These are phyloP conservation scores for Sinella curviseta DNA, from an alignment of 1,140 invertebrate genomes.

Conservation along the genomic window DNA sequence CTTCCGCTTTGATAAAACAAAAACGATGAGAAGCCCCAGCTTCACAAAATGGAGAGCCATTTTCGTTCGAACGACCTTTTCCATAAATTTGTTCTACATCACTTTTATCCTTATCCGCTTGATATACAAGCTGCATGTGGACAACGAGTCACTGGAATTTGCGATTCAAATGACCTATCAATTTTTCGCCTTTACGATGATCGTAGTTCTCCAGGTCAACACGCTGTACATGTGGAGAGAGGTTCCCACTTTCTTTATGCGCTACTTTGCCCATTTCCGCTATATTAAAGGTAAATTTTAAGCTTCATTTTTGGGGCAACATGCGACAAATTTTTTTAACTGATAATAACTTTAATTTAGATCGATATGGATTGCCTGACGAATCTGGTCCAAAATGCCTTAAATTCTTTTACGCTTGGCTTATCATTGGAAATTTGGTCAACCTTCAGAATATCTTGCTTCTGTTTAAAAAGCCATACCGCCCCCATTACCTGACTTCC, in stretches of 20 bases:
- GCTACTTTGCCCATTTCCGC: background rate
- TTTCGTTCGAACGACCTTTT: background rate
- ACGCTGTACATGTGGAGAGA: background rate
- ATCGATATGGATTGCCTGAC: background rate
- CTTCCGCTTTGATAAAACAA: background rate
- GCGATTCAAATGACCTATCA: background rate
- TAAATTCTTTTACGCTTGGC: background rate
- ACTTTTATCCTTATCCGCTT: background rate
- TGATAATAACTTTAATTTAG: background rate
- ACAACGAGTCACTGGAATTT: background rate
- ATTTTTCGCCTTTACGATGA: background rate
- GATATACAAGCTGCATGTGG: background rate
- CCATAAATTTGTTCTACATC: background rate
- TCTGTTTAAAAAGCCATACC: background rate
- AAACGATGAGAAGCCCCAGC: background rate
- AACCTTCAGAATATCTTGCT: background rate
- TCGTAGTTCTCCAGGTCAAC: background rate
- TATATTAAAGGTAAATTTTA: background rate
- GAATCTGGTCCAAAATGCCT: background rate
- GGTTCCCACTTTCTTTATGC: background rate
- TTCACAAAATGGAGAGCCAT: background rate
- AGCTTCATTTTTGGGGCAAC: background rate
- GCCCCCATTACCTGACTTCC: background rate
- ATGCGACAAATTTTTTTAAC: background rate
- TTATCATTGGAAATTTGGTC: background rate